Percentiles rank a stretch among this genome's conserved stretches.
These are phyloP conservation scores for Zelostemma sp. DNA, from an alignment of 1,140 invertebrate species.

Conservation along the genomic window DNA sequence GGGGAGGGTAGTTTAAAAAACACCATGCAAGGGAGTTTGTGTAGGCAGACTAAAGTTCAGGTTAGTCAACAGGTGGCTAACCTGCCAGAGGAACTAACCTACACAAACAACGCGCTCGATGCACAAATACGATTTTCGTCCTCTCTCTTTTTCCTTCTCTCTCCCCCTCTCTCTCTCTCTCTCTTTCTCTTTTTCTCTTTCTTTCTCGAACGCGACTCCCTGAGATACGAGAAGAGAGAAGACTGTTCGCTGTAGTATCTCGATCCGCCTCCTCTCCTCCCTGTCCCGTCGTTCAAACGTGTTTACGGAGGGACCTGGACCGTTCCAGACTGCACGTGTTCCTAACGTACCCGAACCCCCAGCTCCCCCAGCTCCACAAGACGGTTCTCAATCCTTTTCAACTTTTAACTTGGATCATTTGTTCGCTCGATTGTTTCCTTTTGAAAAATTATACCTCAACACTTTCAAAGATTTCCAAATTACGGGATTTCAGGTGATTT, in stretches of 20 bases:
- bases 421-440: neutral
- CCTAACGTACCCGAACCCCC: conserved; percentile 67
- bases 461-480: no score
- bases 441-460: no score
- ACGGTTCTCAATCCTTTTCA: conserved; percentile 60
- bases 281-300: conserved; percentile 46
- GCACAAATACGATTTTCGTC: conserved; percentile 68
- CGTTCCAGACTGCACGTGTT: conserved; percentile 70
- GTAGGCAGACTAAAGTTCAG: conserved; percentile 58
- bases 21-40: conserved; percentile 37
- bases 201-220: conserved; percentile 54
- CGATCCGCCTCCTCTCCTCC: conserved; percentile 41
- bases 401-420: neutral
- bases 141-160: conserved; percentile 12
- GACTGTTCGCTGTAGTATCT: conserved; percentile 57
- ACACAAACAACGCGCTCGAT: conserved; percentile 68
- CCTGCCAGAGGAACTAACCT: conserved; percentile 66
- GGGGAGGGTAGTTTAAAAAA: conserved; percentile 39
- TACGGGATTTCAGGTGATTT: no score
- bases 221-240: conserved; percentile 39
- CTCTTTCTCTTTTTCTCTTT: conserved; percentile 8
- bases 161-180: conserved; percentile 20
- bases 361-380: conserved; percentile 34
- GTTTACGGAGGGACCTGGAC: conserved; percentile 57
- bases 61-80: conserved; percentile 71